Base-by-base conservation (phyloP, 2,113 vertebrate species). In the Micromys minutus region DNA sequence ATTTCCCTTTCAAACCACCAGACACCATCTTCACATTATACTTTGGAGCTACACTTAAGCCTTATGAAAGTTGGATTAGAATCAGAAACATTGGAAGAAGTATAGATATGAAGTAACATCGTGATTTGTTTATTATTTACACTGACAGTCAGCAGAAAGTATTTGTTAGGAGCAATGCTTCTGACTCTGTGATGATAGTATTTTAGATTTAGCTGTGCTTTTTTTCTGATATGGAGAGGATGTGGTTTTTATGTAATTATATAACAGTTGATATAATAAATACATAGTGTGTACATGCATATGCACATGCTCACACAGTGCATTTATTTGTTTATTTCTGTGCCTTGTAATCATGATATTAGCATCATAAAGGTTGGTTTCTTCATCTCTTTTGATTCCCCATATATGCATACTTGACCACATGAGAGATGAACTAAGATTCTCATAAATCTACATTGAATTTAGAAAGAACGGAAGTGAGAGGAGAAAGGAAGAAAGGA, bases 51-150 rank as follows among this genome's bases (percentile, higher is more conserved):
- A 71, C 55, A 63, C 63, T 57, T 79, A 92, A 57, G 75, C 63
- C 36, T 89, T 65, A 47, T 36, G 36, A 74, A 72, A 95, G 50
- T 84, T 75, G 94, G 94, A 84, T 94, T 94, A 95, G 61, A 96
- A 94, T 65, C 36, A 71, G 71, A 91, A 91, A 47, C 10, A 69
- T 29, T 65, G 3, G 42, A 76, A 8, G 15, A 79, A 79, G 22
- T 11, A 36, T 71, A 15, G 7, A 57, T 93, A 29, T 79, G 39
- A 91, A 96, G 59, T 87, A 84, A 84, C 31, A 29, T 52, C 67
- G 91, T 74, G 21, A 75, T 96, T 69, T 80, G 26, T 87, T 50
- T 83, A 50, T 87, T 91, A 96, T 69, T 94, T 89, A 89, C 63
- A 59, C 39, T 71, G 29, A 24, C 76, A 50, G 7, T 57, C 29